Evolutionary conservation across 35 echinoderm and acorn worm species (phyloP).

Genomic region (Stichopus chloronotus): DNA sequence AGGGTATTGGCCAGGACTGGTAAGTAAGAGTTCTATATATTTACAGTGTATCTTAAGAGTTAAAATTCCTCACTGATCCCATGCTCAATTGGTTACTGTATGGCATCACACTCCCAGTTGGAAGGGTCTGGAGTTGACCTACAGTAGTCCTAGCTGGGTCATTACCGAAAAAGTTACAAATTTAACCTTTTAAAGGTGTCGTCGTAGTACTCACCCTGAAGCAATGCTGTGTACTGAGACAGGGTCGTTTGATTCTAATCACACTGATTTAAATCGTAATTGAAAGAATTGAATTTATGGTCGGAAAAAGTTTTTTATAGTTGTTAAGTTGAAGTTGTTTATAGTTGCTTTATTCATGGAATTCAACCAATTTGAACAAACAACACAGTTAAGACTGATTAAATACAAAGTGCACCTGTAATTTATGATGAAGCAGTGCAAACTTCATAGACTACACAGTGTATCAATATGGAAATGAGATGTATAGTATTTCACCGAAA

Average conservation of each 20-base stretch:
- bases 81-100: background rate
- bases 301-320: background rate
- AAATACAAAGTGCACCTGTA: constrained; percentile 6
- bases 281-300: constrained; percentile 4
- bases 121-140: background rate
- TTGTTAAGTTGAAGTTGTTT: background rate
- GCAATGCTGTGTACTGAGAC: background rate
- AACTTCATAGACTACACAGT: background rate
- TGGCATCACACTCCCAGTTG: background rate
- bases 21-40: background rate
- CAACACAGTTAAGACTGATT: background rate
- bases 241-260: background rate
- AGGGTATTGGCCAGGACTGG: background rate
- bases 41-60: constrained; percentile 1
- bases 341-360: background rate
- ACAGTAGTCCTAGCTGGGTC: constrained; percentile 8
- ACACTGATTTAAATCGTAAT: background rate
- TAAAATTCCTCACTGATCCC: constrained; percentile 3
- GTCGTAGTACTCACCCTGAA: background rate
- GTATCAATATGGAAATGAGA: background rate
- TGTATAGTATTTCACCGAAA: background rate
- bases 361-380: constrained; percentile 17
- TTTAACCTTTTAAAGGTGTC: constrained; percentile 4
- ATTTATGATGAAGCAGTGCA: background rate
- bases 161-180: constrained; percentile 1